A percentile compares a stretch with the other conserved stretches of the same genome.
Conservation (phyloP, 2,888 invertebrate species). For the Mylabris sibirica region DNA sequence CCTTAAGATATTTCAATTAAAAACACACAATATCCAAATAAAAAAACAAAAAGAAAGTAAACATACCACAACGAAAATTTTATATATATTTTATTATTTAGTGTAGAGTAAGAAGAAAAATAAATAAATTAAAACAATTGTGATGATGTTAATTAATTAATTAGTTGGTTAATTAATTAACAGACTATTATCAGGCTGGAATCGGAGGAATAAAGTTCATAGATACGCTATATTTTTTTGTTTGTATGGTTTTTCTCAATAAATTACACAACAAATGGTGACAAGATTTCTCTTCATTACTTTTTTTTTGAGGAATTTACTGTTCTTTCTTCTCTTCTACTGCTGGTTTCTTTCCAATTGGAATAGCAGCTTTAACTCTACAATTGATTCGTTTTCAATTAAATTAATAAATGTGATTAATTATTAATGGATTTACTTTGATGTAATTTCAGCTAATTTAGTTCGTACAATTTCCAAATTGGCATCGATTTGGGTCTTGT, state of each 20-base stretch:
- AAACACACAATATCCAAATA: conserved; percentile 20
- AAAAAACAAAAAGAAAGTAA: conserved; percentile 37
- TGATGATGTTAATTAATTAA: conserved; percentile 33
- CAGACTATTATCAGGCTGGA: conserved; percentile 43
- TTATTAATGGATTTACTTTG: conserved; percentile 73
- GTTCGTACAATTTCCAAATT: conserved; percentile 86
- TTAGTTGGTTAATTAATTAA: conserved; percentile 30
- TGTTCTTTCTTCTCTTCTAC: conserved; percentile 88
- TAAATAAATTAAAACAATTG: conserved; percentile 39
- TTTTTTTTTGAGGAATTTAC: conserved; percentile 57
- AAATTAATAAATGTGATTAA: conserved; percentile 42
- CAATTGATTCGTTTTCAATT: not conserved
- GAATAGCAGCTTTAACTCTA: conserved; percentile 88
- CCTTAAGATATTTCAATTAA: conserved; percentile 14
- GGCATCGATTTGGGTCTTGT: conserved; percentile 92
- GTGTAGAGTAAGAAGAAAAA: conserved; percentile 18
- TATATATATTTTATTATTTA: conserved; percentile 30
- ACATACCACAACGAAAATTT: conserved; percentile 41
- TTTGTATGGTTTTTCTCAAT: conserved; percentile 28
- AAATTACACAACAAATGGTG: conserved; percentile 31
- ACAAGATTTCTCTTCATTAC: conserved; percentile 17
- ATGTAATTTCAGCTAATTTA: conserved; percentile 87
- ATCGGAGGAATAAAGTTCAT: conserved; percentile 44
- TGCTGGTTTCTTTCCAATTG: conserved; percentile 80
- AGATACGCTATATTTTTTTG: conserved; percentile 24